Conservation (phyloP, 2,888 invertebrate genomes). For the Acleris sparsana region DNA sequence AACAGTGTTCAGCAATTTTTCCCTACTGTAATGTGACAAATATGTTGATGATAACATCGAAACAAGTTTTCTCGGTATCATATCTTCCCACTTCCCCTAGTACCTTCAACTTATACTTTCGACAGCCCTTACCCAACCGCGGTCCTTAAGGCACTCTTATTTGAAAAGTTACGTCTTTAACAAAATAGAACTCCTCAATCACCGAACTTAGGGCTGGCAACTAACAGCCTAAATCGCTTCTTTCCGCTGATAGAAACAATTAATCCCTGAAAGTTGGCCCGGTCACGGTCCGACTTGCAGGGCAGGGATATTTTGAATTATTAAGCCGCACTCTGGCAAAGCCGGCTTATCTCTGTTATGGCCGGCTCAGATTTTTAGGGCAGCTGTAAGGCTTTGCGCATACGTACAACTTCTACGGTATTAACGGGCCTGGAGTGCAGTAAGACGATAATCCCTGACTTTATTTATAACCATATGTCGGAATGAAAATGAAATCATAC, state of each 20-base stretch:
- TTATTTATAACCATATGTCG: too few relatives aligned
- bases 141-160: constrained; percentile 8
- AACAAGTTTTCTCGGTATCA: too few relatives aligned
- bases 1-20: too few relatives aligned
- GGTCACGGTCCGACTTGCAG: not conserved
- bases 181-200: constrained; percentile 16
- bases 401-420: constrained; percentile 1
- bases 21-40: too few relatives aligned
- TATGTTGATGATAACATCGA: too few relatives aligned
- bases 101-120: too few relatives aligned
- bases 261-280: constrained; percentile 10
- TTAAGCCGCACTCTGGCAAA: constrained; percentile 31
- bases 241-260: constrained; percentile 13
- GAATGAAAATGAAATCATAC: too few relatives aligned
- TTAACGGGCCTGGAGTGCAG: not conserved
- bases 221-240: constrained; percentile 8
- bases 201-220: constrained; percentile 10
- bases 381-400: constrained; percentile 9
- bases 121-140: not conserved
- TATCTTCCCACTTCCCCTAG: too few relatives aligned
- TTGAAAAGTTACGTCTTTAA: constrained; percentile 21
- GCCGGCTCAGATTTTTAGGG: constrained; percentile 27
- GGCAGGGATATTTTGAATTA: constrained; percentile 31
- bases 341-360: constrained; percentile 34
- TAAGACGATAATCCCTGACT: too few relatives aligned